Conservation (phyloP, 2,797 vertebrate species). For the Adelosebastes latens region DNA sequence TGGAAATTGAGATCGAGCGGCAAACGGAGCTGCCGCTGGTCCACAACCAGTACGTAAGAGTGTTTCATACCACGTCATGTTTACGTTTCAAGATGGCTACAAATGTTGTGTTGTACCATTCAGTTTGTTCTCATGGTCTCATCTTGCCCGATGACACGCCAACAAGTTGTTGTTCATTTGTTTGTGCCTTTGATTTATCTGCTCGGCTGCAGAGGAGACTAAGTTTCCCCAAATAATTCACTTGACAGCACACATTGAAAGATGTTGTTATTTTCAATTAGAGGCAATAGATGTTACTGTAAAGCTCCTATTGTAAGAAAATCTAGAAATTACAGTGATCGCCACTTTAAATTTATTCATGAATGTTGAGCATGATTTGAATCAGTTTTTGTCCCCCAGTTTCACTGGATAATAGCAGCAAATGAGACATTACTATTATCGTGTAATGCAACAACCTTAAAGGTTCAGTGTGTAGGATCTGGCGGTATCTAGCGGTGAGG, state of each 20-base stretch:
- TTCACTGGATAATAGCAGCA: not conserved
- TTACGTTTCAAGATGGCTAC: conserved; percentile 62
- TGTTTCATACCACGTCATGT: conserved; percentile 61
- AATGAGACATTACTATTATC: not conserved
- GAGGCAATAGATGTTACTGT: conserved; percentile 28
- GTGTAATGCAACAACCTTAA: not conserved
- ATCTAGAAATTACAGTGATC: not conserved
- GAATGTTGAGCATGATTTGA: conserved; percentile 12
- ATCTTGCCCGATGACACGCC: conserved; percentile 36
- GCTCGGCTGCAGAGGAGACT: conserved; percentile 57
- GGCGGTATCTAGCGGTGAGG: too few relatives aligned
- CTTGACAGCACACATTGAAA: not conserved
- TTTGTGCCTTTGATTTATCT: conserved; percentile 80
- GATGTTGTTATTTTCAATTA: conserved; percentile 10
- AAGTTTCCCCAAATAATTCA: conserved; percentile 22
- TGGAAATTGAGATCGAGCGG: conserved; percentile 44
- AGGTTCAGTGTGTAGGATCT: not conserved
- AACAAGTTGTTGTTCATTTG: conserved; percentile 56
- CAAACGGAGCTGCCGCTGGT: conserved; percentile 24
- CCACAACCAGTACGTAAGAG: conserved; percentile 41
- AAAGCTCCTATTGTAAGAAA: conserved; percentile 10
- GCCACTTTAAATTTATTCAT: conserved; percentile 14
- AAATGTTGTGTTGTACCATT: conserved; percentile 45
- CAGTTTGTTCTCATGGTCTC: conserved; percentile 36
- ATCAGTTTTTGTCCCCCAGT: not conserved